Percentiles rank a stretch among this genome's conserved stretches.
These are phyloP conservation scores for Pseudochaenichthys georgianus DNA, from an alignment of 2,797 vertebrate species.

Conservation along the genomic window DNA sequence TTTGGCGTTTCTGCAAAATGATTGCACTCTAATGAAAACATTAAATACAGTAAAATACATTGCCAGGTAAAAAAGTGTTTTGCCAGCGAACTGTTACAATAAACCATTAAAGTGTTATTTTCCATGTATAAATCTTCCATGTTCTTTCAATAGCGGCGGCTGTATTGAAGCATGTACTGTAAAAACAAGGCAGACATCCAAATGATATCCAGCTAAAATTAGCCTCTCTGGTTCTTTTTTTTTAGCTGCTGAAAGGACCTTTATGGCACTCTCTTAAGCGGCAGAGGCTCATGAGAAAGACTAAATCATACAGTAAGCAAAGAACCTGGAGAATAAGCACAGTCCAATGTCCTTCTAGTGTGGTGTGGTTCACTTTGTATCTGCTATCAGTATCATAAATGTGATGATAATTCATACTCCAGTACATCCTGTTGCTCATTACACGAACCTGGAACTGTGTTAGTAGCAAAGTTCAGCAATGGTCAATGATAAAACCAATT, in stretches of 20 bases:
- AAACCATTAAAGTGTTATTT: constrained; percentile 35
- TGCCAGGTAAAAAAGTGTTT: neutral
- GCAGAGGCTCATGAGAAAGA: constrained; percentile 54
- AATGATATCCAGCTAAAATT: constrained; percentile 64
- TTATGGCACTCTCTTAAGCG: constrained; percentile 49
- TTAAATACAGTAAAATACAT: constrained; percentile 9
- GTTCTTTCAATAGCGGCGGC: constrained; percentile 39
- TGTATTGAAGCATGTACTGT: constrained; percentile 56
- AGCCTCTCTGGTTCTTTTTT: constrained; percentile 48
- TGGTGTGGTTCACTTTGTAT: constrained; percentile 35
- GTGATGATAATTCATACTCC: constrained; percentile 56
- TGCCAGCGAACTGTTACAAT: constrained; percentile 1
- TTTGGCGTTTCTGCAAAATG: constrained; percentile 8
- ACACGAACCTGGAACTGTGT: constrained; percentile 52
- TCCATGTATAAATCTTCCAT: constrained; percentile 28
- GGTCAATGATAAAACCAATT: constrained; percentile 83
- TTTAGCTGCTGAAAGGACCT: constrained; percentile 52
- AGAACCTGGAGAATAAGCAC: constrained; percentile 32
- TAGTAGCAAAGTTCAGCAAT: constrained; percentile 81
- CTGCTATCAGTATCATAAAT: constrained; percentile 67
- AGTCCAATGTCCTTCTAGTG: constrained; percentile 61
- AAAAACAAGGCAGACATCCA: constrained; percentile 59
- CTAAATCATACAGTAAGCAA: constrained; percentile 50
- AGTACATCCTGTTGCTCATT: constrained; percentile 44
- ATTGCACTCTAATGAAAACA: constrained; percentile 6